phyloP scores from a whole-genome alignment of 2,888 invertebrate genomes.

The Amblyjoppa fuscipennis region DNA sequence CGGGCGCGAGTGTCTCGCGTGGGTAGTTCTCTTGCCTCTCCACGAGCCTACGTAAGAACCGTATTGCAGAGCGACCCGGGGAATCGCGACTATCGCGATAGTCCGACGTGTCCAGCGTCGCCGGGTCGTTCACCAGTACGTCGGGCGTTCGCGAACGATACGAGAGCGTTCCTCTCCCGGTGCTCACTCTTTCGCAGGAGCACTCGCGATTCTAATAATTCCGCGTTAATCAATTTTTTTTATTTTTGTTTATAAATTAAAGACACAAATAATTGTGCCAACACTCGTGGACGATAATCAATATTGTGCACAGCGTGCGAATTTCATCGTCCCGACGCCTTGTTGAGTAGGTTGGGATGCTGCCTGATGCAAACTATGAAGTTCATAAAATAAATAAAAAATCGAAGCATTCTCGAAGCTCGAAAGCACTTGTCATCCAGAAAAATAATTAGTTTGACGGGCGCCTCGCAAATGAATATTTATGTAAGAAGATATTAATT shows the following conservation, averaged over 20 bases:
- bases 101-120: constrained; percentile 62
- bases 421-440: neutral
- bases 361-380: neutral
- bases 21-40: constrained; percentile 58
- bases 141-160: constrained; percentile 62
- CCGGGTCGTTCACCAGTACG: constrained; percentile 65
- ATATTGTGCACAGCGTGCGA: neutral
- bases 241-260: neutral
- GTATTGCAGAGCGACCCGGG: constrained; percentile 25
- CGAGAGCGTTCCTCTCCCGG: constrained; percentile 28
- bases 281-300: neutral
- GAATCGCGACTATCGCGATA: constrained; percentile 60
- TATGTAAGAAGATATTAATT: neutral
- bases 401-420: neutral
- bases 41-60: constrained; percentile 55
- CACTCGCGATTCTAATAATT: constrained; percentile 4
- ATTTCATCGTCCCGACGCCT: neutral
- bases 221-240: neutral
- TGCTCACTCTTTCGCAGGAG: constrained; percentile 8
- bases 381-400: neutral
- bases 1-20: constrained; percentile 65
- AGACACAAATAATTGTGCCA: neutral
- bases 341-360: neutral
- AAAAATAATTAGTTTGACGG: neutral
- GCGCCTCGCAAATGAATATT: neutral